Percentiles rank a stretch among this genome's conserved stretches.
These are phyloP conservation scores for Aphelinus certus DNA, from an alignment of 1,140 invertebrate genomes.

Conservation along the genomic window DNA sequence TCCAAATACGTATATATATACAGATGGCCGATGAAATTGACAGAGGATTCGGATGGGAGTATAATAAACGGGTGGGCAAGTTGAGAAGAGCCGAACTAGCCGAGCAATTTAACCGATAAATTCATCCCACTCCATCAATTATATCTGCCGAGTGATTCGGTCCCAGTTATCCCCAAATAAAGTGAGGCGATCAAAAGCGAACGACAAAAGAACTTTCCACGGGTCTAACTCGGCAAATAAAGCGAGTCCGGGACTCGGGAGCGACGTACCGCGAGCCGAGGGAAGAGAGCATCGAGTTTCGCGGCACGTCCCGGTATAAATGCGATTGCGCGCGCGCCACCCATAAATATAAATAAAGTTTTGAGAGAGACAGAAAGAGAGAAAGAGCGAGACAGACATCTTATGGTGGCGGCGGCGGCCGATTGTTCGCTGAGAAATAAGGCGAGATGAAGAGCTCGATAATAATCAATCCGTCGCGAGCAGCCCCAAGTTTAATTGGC, in stretches of 20 bases:
- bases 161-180: not conserved
- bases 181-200: not conserved
- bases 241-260: slow-evolving; percentile 1
- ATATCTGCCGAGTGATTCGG: not conserved
- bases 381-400: not conserved
- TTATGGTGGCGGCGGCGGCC: not conserved
- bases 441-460: slow-evolving; percentile 22
- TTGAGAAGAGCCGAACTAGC: no score
- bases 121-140: not conserved
- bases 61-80: no score
- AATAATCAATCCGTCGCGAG: slow-evolving; percentile 30
- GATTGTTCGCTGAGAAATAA: not conserved
- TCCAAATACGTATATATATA: no score
- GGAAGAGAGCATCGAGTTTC: slow-evolving; percentile 24
- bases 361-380: slow-evolving; percentile 39
- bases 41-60: no score
- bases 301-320: slow-evolving; percentile 14
- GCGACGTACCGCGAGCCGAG: not conserved
- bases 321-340: not conserved
- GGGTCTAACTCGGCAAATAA: not conserved
- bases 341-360: slow-evolving; percentile 38
- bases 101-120: no score
- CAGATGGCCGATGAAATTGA: no score
- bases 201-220: not conserved
- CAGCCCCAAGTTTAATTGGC: slow-evolving; percentile 24